Evolutionary conservation across 2,113 vertebrate genomes (phyloP).

Genomic region (Sciurus niger): DNA sequence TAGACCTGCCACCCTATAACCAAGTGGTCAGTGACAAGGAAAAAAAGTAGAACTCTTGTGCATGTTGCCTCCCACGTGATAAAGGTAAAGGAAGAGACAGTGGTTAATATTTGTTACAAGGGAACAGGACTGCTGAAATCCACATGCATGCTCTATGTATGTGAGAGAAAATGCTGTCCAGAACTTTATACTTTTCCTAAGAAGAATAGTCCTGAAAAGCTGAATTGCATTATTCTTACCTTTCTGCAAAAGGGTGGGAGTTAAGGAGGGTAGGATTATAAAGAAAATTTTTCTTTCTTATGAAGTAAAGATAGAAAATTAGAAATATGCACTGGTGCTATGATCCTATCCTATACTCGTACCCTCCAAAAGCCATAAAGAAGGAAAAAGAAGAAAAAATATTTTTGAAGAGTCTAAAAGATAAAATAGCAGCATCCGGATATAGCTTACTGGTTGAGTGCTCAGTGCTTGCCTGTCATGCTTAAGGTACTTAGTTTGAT

Average conservation of each 20-base stretch:
- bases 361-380: not conserved
- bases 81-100: not conserved
- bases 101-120: not conserved
- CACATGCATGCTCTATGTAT: not conserved
- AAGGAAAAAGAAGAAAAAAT: not conserved
- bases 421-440: not conserved
- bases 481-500: not conserved
- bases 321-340: not conserved
- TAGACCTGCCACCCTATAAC: not conserved
- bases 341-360: not conserved
- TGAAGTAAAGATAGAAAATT: not conserved
- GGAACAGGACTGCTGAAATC: not conserved
- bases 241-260: not conserved
- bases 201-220: not conserved
- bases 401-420: not conserved
- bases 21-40: not conserved
- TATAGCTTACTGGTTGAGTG: too few species aligned
- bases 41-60: not conserved
- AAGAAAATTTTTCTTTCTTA: not conserved
- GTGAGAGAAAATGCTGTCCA: not conserved
- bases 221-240: not conserved
- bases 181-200: not conserved
- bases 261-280: not conserved
- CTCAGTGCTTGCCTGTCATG: not conserved
- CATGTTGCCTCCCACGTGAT: not conserved